Evolutionary conservation across 2,888 invertebrate species (phyloP).

Genomic region (Leptopilina drosophilae): DNA sequence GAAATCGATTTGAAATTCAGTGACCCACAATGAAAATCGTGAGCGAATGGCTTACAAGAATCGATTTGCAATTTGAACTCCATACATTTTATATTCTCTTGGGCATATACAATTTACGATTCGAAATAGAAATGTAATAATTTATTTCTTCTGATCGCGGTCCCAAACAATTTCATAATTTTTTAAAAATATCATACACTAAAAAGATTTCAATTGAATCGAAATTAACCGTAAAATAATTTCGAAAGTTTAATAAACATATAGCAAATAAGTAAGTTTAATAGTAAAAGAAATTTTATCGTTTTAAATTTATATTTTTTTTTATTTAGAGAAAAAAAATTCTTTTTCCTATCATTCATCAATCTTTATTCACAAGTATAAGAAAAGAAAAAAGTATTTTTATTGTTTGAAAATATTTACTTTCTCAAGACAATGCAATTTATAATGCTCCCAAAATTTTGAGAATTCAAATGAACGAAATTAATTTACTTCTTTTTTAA

Average conservation of each 20-base stretch:
- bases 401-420: too few relatives aligned
- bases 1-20: constrained; percentile 24
- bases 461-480: too few relatives aligned
- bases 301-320: neutral
- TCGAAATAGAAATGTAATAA: constrained; percentile 15
- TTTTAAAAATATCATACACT: neutral
- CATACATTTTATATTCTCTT: constrained; percentile 23
- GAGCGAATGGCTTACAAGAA: constrained; percentile 10
- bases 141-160: constrained; percentile 20
- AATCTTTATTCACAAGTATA: too few relatives aligned
- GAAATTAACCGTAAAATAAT: neutral
- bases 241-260: neutral
- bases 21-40: constrained; percentile 32
- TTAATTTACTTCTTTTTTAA: too few relatives aligned
- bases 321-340: too few relatives aligned
- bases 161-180: constrained; percentile 2
- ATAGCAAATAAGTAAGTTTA: neutral
- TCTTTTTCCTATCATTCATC: too few relatives aligned
- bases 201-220: neutral
- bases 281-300: neutral
- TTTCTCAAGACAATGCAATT: too few relatives aligned
- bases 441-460: too few relatives aligned
- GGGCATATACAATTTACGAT: neutral
- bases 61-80: constrained; percentile 26
- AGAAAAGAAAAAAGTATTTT: too few relatives aligned